phyloP scores from a whole-genome alignment of 2,797 vertebrate species.

The Tachyglossus aculeatus region DNA sequence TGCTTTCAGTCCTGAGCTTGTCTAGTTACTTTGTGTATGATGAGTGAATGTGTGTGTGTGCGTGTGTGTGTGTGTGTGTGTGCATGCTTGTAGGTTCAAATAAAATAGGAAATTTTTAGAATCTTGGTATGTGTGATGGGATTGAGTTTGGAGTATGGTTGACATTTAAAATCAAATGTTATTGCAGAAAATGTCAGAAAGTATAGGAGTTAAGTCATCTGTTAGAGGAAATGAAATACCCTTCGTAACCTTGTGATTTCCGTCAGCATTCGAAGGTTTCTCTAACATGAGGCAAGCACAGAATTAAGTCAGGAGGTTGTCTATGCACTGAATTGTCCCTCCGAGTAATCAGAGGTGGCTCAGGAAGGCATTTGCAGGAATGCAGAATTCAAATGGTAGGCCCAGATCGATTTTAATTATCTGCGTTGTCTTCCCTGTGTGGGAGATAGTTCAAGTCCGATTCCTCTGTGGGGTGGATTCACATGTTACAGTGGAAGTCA shows the following conservation, averaged over 20 bases:
- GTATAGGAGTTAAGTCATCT: slow-evolving; percentile 53
- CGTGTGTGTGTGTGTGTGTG: too few relatives aligned
- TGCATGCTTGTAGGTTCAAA: too few relatives aligned
- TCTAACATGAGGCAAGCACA: slow-evolving; percentile 41
- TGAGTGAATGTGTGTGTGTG: too few relatives aligned
- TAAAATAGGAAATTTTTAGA: slow-evolving; percentile 35
- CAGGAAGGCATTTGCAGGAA: slow-evolving; percentile 45
- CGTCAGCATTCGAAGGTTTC: slow-evolving; percentile 59
- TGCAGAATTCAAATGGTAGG: slow-evolving; percentile 34
- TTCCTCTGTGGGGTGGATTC: too few relatives aligned
- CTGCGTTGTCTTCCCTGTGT: neutral
- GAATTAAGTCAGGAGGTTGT: slow-evolving; percentile 46
- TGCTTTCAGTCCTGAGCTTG: slow-evolving; percentile 8
- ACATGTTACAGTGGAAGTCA: too few relatives aligned
- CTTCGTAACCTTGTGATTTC: slow-evolving; percentile 63
- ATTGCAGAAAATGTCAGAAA: slow-evolving; percentile 51
- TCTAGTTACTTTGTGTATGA: slow-evolving; percentile 16
- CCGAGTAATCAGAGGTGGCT: slow-evolving; percentile 49
- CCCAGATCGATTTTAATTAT: slow-evolving; percentile 26
- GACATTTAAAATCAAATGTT: slow-evolving; percentile 59
- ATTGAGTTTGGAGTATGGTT: slow-evolving; percentile 48
- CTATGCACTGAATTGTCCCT: slow-evolving; percentile 44
- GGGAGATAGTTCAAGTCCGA: too few relatives aligned
- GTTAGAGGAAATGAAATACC: slow-evolving; percentile 55
- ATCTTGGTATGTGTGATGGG: slow-evolving; percentile 37